Evolutionary conservation across 2,888 invertebrate species (phyloP), one percentile per base, ranked within the genome.

Genomic region (Neoaliturus tenellus): DNA sequence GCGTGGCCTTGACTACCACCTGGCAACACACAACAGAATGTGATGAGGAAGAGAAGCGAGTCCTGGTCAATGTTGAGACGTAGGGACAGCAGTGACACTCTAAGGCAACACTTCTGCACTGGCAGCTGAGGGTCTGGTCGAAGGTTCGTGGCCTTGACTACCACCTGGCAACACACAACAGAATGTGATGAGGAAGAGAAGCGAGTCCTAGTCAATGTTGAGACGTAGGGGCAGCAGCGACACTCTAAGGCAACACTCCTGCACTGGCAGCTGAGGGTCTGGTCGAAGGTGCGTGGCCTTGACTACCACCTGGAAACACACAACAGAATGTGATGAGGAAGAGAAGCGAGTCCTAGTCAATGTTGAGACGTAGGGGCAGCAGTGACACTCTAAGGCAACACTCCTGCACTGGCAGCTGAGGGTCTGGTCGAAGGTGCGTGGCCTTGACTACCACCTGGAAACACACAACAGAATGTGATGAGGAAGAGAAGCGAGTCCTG

Each of bases 151-250:
- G n/a, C n/a, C n/a, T n/a, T n/a, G n/a, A n/a, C n/a, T n/a, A n/a
- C n/a, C n/a, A n/a, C n/a, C n/a, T n/a, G n/a, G n/a, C n/a, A n/a
- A n/a, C n/a, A n/a, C n/a, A n/a, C n/a, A n/a, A n/a, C n/a, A n/a
- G 92, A 97, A 99, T 41, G 94, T 94, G 84, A 95, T 94, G 85
- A 99, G 92, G 91, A 99, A 99, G 71, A 97, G 92, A 39, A 99
- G 91, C 0, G 99, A 96, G 91, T 99, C 99, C 91, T 99, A 99
- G 90, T 99, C 99, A 81, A 99, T 95, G 91, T 99, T 98, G 85
- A 99, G 93, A 87, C 98, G 93, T 82, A 99, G 92, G 0, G 99
- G 99, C 86, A 98, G 92, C 82, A 98, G 90, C 0, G 98, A 97
- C 81, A 99, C 93, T 89, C 96, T 95, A 44, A 99, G 91, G 86